These are phyloP conservation scores for Spea hammondii DNA, from an alignment of 2,797 vertebrate species.

Conservation along the genomic window DNA sequence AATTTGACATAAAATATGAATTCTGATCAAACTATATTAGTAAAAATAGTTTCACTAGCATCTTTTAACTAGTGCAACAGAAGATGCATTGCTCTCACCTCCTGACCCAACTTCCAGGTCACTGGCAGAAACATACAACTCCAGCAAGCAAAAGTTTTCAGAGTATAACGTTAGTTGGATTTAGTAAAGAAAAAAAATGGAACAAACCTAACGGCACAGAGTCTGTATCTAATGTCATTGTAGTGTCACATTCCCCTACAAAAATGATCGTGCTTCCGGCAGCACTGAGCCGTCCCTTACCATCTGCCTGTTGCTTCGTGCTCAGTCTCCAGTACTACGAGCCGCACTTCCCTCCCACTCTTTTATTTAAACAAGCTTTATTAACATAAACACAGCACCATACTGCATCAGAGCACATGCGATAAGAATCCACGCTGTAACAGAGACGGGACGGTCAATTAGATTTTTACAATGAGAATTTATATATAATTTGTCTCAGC, in stretches of 20 bases:
- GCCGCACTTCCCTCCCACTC: neutral
- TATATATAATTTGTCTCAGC: too few relatives aligned
- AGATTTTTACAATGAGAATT: too few relatives aligned
- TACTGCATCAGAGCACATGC: neutral
- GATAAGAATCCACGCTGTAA: too few relatives aligned
- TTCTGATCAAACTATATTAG: too few relatives aligned
- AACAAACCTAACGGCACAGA: neutral
- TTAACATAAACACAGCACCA: neutral
- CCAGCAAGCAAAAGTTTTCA: neutral
- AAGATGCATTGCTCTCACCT: neutral
- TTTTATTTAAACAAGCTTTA: slow-evolving; percentile 39
- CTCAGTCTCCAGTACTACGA: neutral
- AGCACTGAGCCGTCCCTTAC: neutral
- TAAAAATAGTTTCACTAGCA: too few relatives aligned
- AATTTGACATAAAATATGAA: too few relatives aligned
- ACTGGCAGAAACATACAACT: neutral
- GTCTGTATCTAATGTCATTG: neutral
- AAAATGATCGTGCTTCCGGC: slow-evolving; percentile 7
- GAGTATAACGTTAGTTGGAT: neutral
- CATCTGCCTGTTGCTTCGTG: slow-evolving; percentile 28
- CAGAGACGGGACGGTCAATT: too few relatives aligned
- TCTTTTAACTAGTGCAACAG: too few relatives aligned
- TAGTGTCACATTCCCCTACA: too few relatives aligned
- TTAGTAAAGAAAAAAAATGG: neutral
- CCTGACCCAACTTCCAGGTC: neutral